Evolutionary conservation across 2,113 vertebrate genomes (phyloP).

Genomic region (Euleptes europaea): DNA sequence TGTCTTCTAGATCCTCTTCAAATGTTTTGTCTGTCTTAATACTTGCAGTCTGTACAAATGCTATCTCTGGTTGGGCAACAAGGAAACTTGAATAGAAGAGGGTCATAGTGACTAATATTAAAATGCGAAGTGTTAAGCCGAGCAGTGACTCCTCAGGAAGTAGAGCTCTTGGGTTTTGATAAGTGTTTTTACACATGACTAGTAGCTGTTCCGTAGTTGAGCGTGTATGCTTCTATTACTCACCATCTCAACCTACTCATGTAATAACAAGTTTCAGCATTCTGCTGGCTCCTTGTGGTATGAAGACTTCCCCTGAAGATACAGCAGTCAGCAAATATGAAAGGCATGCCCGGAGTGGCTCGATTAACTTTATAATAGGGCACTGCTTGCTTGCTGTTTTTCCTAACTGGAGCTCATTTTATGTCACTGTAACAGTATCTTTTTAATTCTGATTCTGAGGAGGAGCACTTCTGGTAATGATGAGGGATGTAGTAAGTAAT

Average conservation of each 20-base stretch:
- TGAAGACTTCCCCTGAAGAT: constrained; percentile 9
- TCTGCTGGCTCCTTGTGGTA: background rate
- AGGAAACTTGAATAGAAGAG: constrained; percentile 24
- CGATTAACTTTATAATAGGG: background rate
- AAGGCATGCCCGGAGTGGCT: background rate
- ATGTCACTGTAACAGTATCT: background rate
- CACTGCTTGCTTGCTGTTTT: background rate
- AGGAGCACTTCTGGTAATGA: background rate
- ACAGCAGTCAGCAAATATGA: background rate
- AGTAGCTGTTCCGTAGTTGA: background rate
- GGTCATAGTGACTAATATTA: constrained; percentile 54
- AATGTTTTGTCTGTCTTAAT: no score
- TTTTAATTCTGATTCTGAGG: background rate
- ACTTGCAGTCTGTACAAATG: background rate
- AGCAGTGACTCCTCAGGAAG: constrained; percentile 73
- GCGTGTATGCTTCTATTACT: background rate
- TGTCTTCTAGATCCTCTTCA: background rate
- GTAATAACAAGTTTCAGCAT: background rate
- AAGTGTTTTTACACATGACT: constrained; percentile 26
- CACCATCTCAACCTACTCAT: background rate
- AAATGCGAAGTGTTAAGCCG: constrained; percentile 62
- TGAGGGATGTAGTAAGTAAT: background rate
- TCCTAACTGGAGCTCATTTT: background rate
- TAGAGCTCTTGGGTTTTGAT: constrained; percentile 51
- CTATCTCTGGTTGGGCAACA: background rate